Percentiles rank a stretch among this genome's conserved stretches.
Conservation (phyloP, 2,888 invertebrate genomes). For the Erannis defoliaria region DNA sequence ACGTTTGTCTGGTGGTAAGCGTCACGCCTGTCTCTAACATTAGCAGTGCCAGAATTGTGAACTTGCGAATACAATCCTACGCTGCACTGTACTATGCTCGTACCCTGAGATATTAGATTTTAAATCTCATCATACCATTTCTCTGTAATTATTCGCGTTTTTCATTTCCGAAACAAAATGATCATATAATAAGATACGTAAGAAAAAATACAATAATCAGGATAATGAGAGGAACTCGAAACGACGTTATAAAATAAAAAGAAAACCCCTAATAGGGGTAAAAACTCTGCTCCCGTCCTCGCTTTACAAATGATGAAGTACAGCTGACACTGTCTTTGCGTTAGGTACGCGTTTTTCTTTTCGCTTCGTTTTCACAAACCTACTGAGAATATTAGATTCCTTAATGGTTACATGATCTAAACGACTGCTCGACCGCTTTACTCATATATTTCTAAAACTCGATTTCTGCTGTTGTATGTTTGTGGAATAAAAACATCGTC, state of each 20-base stretch:
- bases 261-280: background rate
- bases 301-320: constrained; percentile 5
- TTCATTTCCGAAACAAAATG: background rate
- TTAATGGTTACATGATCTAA: no score
- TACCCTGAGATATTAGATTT: no score
- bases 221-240: background rate
- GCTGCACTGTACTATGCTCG: no score
- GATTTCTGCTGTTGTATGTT: no score
- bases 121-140: no score
- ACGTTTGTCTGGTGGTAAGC: no score
- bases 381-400: background rate
- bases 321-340: background rate
- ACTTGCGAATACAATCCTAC: no score
- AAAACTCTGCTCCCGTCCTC: background rate
- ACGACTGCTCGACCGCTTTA: no score
- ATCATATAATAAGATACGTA: background rate
- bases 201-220: background rate
- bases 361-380: background rate
- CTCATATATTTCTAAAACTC: no score
- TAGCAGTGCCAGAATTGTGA: no score
- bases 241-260: background rate
- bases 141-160: background rate
- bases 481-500: no score
- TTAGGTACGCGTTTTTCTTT: background rate
- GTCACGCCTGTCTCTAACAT: no score